These are phyloP conservation scores for Bombus waltoni DNA, from an alignment of 1,140 invertebrate genomes.

Conservation along the genomic window DNA sequence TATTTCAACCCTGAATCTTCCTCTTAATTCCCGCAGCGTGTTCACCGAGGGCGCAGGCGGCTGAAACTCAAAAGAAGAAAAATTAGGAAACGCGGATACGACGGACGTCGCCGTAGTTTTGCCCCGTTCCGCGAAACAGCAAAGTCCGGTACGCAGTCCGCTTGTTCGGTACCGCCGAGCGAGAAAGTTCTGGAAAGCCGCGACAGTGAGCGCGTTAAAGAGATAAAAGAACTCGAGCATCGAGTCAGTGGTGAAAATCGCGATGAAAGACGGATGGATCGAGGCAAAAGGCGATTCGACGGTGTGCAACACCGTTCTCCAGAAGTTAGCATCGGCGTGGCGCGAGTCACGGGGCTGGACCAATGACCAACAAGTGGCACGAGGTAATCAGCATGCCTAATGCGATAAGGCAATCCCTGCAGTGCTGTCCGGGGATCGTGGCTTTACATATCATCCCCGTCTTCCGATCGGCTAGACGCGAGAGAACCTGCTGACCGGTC, in stretches of 20 bases:
- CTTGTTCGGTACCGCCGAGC: too few relatives aligned
- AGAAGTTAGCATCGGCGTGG: conserved; percentile 10
- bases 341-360: conserved; percentile 66
- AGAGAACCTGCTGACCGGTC: conserved; percentile 30
- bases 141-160: too few relatives aligned
- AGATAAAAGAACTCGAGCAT: not conserved
- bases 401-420: conserved; percentile 76
- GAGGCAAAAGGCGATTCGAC: not conserved
- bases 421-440: conserved; percentile 51
- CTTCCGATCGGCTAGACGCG: conserved; percentile 48
- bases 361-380: conserved; percentile 81
- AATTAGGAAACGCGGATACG: too few relatives aligned
- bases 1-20: too few relatives aligned
- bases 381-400: conserved; percentile 80
- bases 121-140: too few relatives aligned
- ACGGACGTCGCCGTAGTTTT: too few relatives aligned
- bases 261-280: conserved; percentile 10
- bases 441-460: conserved; percentile 70
- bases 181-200: too few relatives aligned
- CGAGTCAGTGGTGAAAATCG: not conserved
- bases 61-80: too few relatives aligned
- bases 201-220: not conserved
- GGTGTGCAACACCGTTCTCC: conserved; percentile 22
- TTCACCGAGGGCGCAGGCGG: too few relatives aligned
- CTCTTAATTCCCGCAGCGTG: too few relatives aligned